phyloP scores from a whole-genome alignment of 1,140 invertebrate species.

The Sesamia nonagrioides region DNA sequence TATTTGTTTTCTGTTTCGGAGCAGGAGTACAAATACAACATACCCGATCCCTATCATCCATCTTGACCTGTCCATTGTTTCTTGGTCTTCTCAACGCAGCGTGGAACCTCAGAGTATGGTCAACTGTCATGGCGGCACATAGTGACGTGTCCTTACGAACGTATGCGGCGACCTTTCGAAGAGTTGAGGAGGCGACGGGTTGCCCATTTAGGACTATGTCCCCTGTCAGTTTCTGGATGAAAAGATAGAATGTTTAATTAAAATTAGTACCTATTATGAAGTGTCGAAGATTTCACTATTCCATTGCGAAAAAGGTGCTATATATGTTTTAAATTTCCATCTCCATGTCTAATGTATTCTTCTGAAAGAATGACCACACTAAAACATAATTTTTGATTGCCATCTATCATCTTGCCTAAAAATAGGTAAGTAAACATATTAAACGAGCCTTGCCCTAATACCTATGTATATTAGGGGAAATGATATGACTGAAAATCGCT shows the following conservation, averaged over 20 bases:
- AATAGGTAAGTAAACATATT: no score
- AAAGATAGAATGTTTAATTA: background rate
- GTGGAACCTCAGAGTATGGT: constrained; percentile 94
- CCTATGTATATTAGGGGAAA: no score
- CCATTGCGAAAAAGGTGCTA: no score
- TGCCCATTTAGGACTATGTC: constrained; percentile 96
- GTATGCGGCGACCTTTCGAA: constrained; percentile 90
- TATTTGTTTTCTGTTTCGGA: background rate
- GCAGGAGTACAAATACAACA: constrained; percentile 56
- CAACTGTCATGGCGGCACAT: constrained; percentile 92
- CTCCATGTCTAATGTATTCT: no score
- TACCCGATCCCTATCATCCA: constrained; percentile 88
- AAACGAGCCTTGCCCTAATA: no score
- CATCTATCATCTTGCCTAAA: no score
- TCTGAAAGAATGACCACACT: no score
- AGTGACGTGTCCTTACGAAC: constrained; percentile 89
- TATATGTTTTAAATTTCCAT: no score
- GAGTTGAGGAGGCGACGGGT: constrained; percentile 90
- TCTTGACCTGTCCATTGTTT: constrained; percentile 88
- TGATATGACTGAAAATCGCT: no score
- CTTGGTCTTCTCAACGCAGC: constrained; percentile 90
- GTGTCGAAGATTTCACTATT: no score
- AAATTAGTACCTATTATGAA: background rate
- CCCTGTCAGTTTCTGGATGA: constrained; percentile 88
- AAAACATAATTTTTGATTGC: no score